Conservation (phyloP, 2,113 vertebrate species). For the Aplodontia rufa region DNA sequence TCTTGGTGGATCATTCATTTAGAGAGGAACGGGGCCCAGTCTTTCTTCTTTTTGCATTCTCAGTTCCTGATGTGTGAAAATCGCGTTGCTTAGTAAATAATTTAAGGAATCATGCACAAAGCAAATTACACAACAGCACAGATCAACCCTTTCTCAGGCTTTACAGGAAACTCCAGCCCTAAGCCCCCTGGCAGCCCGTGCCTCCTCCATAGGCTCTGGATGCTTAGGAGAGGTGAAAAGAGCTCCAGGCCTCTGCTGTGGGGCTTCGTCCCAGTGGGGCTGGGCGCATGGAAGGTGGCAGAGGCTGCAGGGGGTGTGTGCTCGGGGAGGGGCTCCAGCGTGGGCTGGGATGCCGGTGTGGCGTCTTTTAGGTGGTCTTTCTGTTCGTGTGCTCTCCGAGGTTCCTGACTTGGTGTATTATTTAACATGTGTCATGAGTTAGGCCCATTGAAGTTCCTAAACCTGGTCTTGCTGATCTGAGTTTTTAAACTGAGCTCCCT, state of each 20-base stretch:
- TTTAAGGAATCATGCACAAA: conserved; percentile 26
- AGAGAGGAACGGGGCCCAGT: background rate
- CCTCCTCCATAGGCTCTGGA: background rate
- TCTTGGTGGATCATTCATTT: background rate
- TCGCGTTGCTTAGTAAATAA: conserved; percentile 10
- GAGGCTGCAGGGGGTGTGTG: too few species aligned
- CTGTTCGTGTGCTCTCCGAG: background rate
- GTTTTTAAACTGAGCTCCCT: background rate
- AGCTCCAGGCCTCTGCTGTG: too few species aligned
- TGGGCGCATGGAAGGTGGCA: too few species aligned
- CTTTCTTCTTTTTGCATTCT: conserved; percentile 17
- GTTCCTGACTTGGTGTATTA: background rate
- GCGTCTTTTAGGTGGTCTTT: background rate
- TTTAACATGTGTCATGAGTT: background rate
- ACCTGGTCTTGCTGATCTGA: background rate
- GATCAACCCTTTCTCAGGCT: background rate
- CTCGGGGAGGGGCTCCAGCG: background rate
- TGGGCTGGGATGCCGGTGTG: background rate
- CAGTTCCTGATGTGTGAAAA: background rate
- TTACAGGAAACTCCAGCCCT: background rate
- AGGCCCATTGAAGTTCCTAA: background rate
- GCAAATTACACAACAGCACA: background rate
- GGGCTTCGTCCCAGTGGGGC: too few species aligned
- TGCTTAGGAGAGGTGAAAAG: background rate
- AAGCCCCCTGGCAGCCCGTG: background rate